phyloP scores from a whole-genome alignment of 2,113 vertebrate species.

The Antechinus stuartii region DNA sequence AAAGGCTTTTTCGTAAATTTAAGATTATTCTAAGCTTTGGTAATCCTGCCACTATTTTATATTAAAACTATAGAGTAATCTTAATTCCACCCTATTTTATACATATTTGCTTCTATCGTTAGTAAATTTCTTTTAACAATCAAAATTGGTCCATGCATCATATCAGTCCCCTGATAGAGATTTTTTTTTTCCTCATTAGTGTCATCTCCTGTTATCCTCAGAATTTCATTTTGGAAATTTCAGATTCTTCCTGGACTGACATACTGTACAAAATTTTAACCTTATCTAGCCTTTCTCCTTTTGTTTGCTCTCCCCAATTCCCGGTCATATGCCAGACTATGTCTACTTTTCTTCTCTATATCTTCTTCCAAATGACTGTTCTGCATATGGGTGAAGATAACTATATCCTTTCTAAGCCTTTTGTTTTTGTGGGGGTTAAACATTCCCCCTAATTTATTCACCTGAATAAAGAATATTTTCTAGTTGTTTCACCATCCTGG shows the following conservation, averaged over 20 bases:
- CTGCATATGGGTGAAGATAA: background rate
- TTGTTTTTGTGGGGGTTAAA: background rate
- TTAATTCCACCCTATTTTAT: background rate
- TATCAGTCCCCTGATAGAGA: background rate
- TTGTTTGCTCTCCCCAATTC: background rate
- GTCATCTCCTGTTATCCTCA: background rate
- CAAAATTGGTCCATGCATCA: background rate
- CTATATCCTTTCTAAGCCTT: background rate
- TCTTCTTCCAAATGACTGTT: background rate
- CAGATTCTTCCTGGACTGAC: background rate
- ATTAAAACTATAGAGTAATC: background rate
- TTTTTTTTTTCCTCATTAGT: background rate
- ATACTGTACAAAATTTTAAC: background rate
- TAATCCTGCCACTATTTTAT: background rate
- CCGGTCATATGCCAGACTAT: background rate
- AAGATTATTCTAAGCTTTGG: background rate
- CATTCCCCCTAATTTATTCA: background rate
- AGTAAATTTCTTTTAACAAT: background rate
- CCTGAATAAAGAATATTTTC: background rate
- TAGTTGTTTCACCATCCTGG: background rate
- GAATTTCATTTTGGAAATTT: background rate
- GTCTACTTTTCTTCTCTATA: background rate
- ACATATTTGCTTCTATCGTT: background rate
- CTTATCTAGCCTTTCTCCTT: background rate
- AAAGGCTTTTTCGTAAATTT: background rate